phyloP scores from a whole-genome alignment of 2,888 invertebrate species.

The Phasia obesa region DNA sequence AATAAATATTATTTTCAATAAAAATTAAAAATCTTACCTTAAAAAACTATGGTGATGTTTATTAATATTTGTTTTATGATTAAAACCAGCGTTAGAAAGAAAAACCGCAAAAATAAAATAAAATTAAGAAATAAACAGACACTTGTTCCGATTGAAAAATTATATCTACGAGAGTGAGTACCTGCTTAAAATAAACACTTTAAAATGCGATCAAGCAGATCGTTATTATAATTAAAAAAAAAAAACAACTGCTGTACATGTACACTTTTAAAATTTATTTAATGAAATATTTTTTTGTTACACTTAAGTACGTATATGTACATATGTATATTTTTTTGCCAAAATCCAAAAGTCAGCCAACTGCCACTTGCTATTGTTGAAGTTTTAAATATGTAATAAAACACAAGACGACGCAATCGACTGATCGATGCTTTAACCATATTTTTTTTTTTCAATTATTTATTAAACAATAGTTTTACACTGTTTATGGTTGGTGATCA shows the following conservation, averaged over 20 bases:
- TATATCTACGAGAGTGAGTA: background rate
- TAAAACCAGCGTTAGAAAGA: constrained; percentile 15
- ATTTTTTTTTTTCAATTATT: constrained; percentile 14
- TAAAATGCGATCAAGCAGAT: constrained; percentile 59
- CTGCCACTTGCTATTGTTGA: constrained; percentile 37
- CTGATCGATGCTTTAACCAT: constrained; percentile 44
- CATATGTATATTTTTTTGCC: background rate
- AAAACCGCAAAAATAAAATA: constrained; percentile 39
- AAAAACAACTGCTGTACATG: background rate
- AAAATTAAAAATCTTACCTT: constrained; percentile 24
- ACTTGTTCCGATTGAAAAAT: constrained; percentile 41
- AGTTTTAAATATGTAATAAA: constrained; percentile 54
- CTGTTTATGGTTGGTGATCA: constrained; percentile 31
- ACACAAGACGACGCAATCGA: constrained; percentile 56
- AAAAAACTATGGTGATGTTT: background rate
- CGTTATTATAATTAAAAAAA: constrained; percentile 16
- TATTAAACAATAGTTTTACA: constrained; percentile 50
- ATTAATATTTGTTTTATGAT: constrained; percentile 10
- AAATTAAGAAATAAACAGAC: constrained; percentile 2
- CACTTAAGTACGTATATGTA: no score
- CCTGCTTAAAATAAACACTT: constrained; percentile 28
- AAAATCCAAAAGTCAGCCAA: constrained; percentile 24
- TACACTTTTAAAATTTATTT: constrained; percentile 18
- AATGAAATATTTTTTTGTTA: background rate
- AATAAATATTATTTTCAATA: constrained; percentile 13